Evolutionary conservation across 2,797 vertebrate species (phyloP), one percentile per base, ranked within the genome.

Genomic region (Chelmon rostratus): DNA sequence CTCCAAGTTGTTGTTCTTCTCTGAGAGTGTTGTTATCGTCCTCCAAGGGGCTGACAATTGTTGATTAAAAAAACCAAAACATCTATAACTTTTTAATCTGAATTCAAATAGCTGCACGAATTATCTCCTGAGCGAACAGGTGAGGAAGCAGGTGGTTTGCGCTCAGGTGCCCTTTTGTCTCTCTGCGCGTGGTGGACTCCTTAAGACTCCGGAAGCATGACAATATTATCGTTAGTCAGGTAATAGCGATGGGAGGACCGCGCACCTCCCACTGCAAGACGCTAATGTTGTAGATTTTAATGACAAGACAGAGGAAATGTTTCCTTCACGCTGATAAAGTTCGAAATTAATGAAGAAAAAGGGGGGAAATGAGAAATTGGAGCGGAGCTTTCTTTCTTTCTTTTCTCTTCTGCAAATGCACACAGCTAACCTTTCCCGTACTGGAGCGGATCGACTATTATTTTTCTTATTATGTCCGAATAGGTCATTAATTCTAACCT

Each of bases 101-200:
- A 69, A 65, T 72, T 73, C 38, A 76, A 64, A 53, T 46, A 61
- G 49, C 76, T 40, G 78, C 59, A 0, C 6, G 49, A 44, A 10
- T 58, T 21, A 1, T 21, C 61, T 76, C 37, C n/a, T 12, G 68
- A 28, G 73, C 10, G 79, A 88, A 66, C 86, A 91, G 88, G 86
- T 90, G 91, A 86, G 76, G 68, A 67, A 85, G 88, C 90, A 92
- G 89, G 91, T 90, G 88, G 56, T 47, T 59, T 19, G 66, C 58
- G 42, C 18, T 21, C 61, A 69, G 57, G 11, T 86, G 84, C 73
- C 82, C 82, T 84, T 87, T 87, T 68, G 76, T 59, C 25, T 69
- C 44, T 76, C 25, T 0, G 70, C 38, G 73, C 57, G 59, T 15
- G 23, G 31, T 1, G 73, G 78, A 84, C 78, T 61, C 52, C 13